Evolutionary conservation across 2,888 invertebrate species (phyloP).

Genomic region (Hydroisotoma schaefferi): DNA sequence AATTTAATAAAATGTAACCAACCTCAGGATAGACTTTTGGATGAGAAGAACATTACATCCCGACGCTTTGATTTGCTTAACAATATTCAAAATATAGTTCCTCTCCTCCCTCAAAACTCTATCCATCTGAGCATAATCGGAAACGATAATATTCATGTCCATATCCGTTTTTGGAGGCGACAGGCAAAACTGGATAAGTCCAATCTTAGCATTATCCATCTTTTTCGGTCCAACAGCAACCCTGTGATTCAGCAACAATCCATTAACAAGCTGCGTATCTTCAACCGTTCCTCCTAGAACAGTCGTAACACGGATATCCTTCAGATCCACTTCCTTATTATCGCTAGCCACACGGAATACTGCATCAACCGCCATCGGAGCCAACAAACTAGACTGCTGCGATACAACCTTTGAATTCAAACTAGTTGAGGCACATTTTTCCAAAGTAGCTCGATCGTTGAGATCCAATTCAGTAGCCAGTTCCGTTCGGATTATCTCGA

Average conservation of each 20-base stretch:
- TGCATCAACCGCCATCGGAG: constrained; percentile 96
- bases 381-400: constrained; percentile 91
- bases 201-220: constrained; percentile 97
- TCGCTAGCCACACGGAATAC: constrained; percentile 74
- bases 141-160: constrained; percentile 93
- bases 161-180: constrained; percentile 99
- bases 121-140: constrained; percentile 99
- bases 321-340: constrained; percentile 79
- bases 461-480: constrained; percentile 42
- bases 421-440: constrained; percentile 92
- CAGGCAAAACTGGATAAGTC: constrained; percentile 98
- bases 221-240: constrained; percentile 86
- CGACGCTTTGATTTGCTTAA: constrained; percentile 97
- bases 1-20: constrained; percentile 6
- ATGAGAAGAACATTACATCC: constrained; percentile 97
- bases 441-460: constrained; percentile 51
- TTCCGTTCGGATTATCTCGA: constrained; percentile 44
- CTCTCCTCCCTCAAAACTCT: constrained; percentile 95
- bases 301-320: constrained; percentile 93
- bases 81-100: constrained; percentile 94
- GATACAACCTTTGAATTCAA: constrained; percentile 98
- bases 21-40: constrained; percentile 75
- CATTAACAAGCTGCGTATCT: constrained; percentile 90
- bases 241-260: constrained; percentile 63
- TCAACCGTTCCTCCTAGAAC: constrained; percentile 96